Evolutionary conservation across 2,888 invertebrate genomes (phyloP).

Genomic region (Automeris io): DNA sequence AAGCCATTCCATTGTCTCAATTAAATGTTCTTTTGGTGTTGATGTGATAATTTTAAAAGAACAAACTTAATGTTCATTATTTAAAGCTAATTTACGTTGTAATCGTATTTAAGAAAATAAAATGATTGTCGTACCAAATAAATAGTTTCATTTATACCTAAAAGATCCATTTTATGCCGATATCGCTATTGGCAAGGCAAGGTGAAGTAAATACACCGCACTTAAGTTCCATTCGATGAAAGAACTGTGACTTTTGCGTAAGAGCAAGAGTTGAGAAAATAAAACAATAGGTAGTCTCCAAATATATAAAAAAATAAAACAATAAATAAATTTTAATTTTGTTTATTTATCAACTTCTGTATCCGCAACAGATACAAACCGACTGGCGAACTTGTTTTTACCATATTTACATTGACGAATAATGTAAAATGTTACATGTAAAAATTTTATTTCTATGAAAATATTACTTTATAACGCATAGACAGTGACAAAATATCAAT

Average conservation of each 20-base stretch:
- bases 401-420: conserved; percentile 47
- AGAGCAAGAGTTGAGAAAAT: not conserved
- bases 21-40: conserved; percentile 56
- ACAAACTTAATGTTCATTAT: conserved; percentile 72
- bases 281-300: not conserved
- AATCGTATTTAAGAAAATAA: conserved; percentile 71
- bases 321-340: conserved; percentile 34
- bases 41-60: conserved; percentile 67
- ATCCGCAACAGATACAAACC: conserved; percentile 70
- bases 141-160: conserved; percentile 7
- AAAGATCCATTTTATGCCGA: no score
- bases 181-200: no score
- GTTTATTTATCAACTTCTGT: conserved; percentile 77
- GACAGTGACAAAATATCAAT: not conserved
- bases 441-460: conserved; percentile 8
- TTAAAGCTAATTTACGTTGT: conserved; percentile 73
- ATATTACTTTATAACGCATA: conserved; percentile 7
- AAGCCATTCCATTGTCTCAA: conserved; percentile 61
- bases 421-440: conserved; percentile 16
- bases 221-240: no score
- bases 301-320: conserved; percentile 18
- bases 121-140: conserved; percentile 16
- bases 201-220: no score
- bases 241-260: not conserved
- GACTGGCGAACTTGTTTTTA: conserved; percentile 46